phyloP scores from a whole-genome alignment of 2,888 invertebrate genomes.

The Lissocephala sabroskyi region DNA sequence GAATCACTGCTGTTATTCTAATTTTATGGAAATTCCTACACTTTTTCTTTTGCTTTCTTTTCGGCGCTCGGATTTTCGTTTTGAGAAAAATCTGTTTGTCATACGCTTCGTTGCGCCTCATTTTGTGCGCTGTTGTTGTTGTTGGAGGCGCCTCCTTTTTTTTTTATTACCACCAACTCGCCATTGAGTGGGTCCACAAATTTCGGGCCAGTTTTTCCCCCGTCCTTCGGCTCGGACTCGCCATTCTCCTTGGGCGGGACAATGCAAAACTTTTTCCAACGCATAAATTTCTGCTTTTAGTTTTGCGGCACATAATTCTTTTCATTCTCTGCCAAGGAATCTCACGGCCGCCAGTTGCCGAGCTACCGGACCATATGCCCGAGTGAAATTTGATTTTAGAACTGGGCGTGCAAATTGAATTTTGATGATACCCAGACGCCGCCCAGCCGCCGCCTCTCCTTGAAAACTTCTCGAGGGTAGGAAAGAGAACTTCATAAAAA shows the following conservation, averaged over 20 bases:
- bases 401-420: slow-evolving; percentile 44
- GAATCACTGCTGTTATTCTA: slow-evolving; percentile 66
- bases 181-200: slow-evolving; percentile 27
- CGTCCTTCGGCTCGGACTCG: too few species aligned
- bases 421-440: slow-evolving; percentile 51
- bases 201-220: neutral
- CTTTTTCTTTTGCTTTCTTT: slow-evolving; percentile 42
- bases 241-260: slow-evolving; percentile 1
- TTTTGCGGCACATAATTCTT: slow-evolving; percentile 60
- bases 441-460: too few species aligned
- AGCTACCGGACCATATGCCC: neutral
- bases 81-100: slow-evolving; percentile 64
- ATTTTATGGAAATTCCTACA: slow-evolving; percentile 65
- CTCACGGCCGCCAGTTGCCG: slow-evolving; percentile 12
- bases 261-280: slow-evolving; percentile 49
- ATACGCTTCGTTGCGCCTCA: slow-evolving; percentile 66
- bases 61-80: slow-evolving; percentile 61
- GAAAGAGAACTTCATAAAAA: too few species aligned
- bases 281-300: slow-evolving; percentile 62
- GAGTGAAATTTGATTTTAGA: slow-evolving; percentile 48
- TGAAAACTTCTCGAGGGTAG: too few species aligned
- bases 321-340: slow-evolving; percentile 22
- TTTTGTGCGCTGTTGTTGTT: slow-evolving; percentile 34
- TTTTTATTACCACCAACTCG: slow-evolving; percentile 19
- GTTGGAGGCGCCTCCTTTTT: too few species aligned